A percentile compares a stretch with the other conserved stretches of the same genome.
Conservation (phyloP, 2,888 invertebrate genomes). For the Campaea margaritaria region DNA sequence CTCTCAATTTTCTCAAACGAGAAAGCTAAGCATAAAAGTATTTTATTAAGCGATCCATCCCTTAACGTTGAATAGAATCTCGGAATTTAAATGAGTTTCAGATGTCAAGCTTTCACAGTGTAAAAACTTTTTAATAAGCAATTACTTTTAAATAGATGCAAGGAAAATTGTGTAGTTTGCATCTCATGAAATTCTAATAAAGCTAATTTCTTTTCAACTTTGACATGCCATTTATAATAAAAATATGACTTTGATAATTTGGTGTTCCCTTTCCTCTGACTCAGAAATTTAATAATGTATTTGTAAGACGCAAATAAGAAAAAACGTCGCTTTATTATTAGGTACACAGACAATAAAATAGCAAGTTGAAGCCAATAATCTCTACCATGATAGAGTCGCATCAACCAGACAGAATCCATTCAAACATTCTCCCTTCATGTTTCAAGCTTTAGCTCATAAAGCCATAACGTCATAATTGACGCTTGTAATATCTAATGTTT, state of each 20-base stretch:
- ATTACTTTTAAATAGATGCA: constrained; percentile 36
- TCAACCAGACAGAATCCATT: neutral
- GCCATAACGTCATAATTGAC: constrained; percentile 16
- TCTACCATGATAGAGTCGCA: neutral
- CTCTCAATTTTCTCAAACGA: constrained; percentile 64
- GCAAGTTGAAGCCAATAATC: neutral
- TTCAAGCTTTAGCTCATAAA: neutral
- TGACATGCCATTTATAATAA: neutral
- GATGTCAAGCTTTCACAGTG: constrained; percentile 49
- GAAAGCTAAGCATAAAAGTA: constrained; percentile 68
- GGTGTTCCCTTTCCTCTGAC: neutral
- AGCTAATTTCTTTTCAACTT: constrained; percentile 25
- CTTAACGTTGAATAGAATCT: constrained; percentile 59
- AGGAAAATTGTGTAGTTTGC: constrained; percentile 32
- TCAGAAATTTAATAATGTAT: neutral
- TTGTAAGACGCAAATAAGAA: neutral
- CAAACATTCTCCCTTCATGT: constrained; percentile 1
- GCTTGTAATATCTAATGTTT: constrained; percentile 34
- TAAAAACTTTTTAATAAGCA: constrained; percentile 43
- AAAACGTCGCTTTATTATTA: neutral
- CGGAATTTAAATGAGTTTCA: constrained; percentile 58
- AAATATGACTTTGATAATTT: neutral
- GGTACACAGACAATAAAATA: neutral
- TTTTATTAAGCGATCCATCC: constrained; percentile 70
- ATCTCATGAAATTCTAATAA: constrained; percentile 33